These are phyloP conservation scores for Drosophila willistoni DNA, from an alignment of 1,140 invertebrate genomes.

Conservation along the genomic window DNA sequence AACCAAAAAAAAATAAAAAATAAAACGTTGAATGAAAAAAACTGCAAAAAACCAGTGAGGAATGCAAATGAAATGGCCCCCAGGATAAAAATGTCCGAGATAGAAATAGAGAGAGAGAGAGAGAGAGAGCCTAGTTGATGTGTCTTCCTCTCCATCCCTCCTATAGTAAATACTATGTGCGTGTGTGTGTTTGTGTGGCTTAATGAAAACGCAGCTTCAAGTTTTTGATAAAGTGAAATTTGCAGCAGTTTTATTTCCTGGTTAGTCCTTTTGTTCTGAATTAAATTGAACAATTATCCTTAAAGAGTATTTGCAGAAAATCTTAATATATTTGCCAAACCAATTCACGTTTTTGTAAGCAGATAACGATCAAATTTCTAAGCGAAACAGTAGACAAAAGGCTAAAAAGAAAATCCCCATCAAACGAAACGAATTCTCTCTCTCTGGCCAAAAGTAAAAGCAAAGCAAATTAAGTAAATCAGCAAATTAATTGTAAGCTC, in stretches of 20 bases:
- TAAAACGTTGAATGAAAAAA: constrained; percentile 10
- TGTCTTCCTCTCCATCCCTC: not conserved
- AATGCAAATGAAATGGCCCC: constrained; percentile 56
- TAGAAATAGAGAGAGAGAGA: not conserved
- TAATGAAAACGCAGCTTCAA: constrained; percentile 65
- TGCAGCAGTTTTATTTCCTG: not conserved
- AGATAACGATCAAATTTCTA: constrained; percentile 31
- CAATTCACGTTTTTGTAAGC: constrained; percentile 26
- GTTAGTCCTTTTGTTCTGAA: not conserved
- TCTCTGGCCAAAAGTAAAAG: constrained; percentile 14
- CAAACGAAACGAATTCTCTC: constrained; percentile 25
- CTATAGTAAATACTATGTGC: not conserved
- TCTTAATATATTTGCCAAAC: constrained; percentile 4
- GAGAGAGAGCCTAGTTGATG: not conserved
- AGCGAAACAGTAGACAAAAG: constrained; percentile 19
- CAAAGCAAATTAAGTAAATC: constrained; percentile 61
- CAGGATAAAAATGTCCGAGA: constrained; percentile 21
- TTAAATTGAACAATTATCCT: not conserved
- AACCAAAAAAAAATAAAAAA: not conserved
- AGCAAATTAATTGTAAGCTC: constrained; percentile 61
- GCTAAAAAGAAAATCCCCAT: not conserved
- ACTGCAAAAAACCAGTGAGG: constrained; percentile 30
- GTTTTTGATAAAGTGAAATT: constrained; percentile 58
- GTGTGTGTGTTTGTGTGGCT: constrained; percentile 24
- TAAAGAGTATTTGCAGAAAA: not conserved